Conservation (phyloP, 2,888 invertebrate species). For the Drosophila stalkeri region DNA sequence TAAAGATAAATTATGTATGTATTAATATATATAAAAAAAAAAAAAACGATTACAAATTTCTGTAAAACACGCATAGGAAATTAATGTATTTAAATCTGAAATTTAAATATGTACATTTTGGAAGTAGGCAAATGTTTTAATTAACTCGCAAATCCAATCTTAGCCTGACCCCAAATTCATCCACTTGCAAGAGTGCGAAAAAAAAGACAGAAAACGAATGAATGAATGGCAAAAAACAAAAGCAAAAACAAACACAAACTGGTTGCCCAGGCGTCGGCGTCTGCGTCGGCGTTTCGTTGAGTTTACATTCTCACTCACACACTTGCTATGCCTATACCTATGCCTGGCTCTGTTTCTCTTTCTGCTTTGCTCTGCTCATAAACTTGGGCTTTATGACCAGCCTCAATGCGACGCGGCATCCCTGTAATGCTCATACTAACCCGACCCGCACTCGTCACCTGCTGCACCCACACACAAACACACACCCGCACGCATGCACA, state of each 20-base stretch:
- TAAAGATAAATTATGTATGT: slow-evolving; percentile 2
- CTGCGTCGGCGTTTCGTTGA: background rate
- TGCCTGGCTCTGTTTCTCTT: slow-evolving; percentile 13
- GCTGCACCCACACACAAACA: slow-evolving; percentile 20
- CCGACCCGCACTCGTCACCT: slow-evolving; percentile 12
- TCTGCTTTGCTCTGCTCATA: slow-evolving; percentile 38
- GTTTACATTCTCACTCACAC: slow-evolving; percentile 6
- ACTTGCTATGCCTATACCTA: slow-evolving; percentile 12
- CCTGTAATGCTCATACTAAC: slow-evolving; percentile 38
- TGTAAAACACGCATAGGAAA: slow-evolving; percentile 19
- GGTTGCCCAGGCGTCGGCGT: slow-evolving; percentile 48
- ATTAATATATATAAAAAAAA: background rate
- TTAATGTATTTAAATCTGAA: slow-evolving; percentile 18
- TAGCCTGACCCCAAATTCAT: slow-evolving; percentile 68
- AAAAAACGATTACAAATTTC: slow-evolving; percentile 4
- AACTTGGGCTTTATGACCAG: slow-evolving; percentile 70
- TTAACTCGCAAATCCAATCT: slow-evolving; percentile 65
- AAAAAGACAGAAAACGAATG: slow-evolving; percentile 34
- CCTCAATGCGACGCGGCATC: slow-evolving; percentile 64
- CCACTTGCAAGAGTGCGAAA: slow-evolving; percentile 42
- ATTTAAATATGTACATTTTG: slow-evolving; percentile 31
- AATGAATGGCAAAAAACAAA: slow-evolving; percentile 31
- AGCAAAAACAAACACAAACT: slow-evolving; percentile 54
- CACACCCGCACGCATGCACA: slow-evolving; percentile 39
- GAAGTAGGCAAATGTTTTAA: slow-evolving; percentile 64